Conservation (phyloP, 2,797 vertebrate genomes). For the Phaenicophaeus curvirostris region DNA sequence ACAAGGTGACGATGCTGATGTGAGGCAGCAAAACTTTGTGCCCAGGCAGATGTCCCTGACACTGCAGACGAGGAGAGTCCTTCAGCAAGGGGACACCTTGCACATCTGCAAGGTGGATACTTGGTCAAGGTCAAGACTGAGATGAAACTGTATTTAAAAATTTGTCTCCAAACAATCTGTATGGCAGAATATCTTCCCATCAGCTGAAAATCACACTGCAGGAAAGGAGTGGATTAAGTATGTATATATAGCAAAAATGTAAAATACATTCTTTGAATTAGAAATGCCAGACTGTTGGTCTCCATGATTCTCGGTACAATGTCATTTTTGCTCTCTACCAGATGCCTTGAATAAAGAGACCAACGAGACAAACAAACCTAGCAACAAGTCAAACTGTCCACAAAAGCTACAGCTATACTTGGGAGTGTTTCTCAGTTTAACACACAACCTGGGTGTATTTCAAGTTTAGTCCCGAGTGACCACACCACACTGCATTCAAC, state of each 20-base stretch:
- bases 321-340: neutral
- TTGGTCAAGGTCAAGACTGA: neutral
- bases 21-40: neutral
- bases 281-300: neutral
- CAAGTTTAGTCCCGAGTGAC: neutral
- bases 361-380: neutral
- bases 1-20: neutral
- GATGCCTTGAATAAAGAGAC: neutral
- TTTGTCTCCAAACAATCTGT: neutral
- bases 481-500: fast-evolving
- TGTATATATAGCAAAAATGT: neutral
- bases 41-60: neutral
- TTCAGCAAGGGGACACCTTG: neutral
- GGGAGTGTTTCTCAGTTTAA: neutral
- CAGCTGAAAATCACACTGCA: neutral
- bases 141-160: neutral
- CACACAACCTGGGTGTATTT: neutral
- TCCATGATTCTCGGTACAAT: neutral
- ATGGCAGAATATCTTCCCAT: neutral
- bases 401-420: neutral
- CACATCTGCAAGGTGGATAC: neutral
- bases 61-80: neutral
- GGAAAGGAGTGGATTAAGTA: neutral
- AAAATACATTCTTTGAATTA: neutral
- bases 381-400: neutral